phyloP scores from a whole-genome alignment of 2,113 vertebrate species.

The Pycnonotus jocosus region DNA sequence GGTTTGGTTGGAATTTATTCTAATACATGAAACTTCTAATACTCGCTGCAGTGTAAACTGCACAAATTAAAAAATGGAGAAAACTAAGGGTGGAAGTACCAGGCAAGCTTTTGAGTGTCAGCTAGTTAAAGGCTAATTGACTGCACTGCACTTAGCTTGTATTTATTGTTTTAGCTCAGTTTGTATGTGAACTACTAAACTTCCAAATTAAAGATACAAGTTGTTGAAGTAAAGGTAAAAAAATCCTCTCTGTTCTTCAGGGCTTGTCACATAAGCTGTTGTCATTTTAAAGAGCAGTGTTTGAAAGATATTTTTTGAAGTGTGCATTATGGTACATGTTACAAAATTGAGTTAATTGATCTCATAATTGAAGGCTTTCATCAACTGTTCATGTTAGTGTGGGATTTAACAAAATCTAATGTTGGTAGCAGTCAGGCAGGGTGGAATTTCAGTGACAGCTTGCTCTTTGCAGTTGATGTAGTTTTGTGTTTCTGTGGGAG shows the following conservation, averaged over 20 bases:
- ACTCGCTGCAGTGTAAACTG: neutral
- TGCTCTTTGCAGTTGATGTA: neutral
- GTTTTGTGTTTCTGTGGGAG: neutral
- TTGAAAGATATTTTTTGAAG: neutral
- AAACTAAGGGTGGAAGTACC: neutral
- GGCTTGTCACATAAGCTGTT: neutral
- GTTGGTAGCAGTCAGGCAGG: neutral
- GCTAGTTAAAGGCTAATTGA: neutral
- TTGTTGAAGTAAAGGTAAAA: neutral
- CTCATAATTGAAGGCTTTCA: neutral
- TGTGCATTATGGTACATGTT: neutral
- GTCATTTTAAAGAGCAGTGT: neutral
- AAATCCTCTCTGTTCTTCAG: neutral
- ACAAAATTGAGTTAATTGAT: neutral
- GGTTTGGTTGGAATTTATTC: neutral
- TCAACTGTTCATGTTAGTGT: neutral
- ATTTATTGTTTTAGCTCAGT: neutral
- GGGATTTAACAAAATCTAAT: neutral
- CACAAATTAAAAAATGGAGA: neutral
- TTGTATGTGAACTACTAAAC: neutral
- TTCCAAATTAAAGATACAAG: neutral
- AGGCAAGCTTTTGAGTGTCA: neutral
- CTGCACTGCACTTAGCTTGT: neutral
- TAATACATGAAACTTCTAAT: neutral
- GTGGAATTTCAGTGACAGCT: neutral